Evolutionary conservation across 2,888 invertebrate species (phyloP).

Genomic region (Plebejus melissa): DNA sequence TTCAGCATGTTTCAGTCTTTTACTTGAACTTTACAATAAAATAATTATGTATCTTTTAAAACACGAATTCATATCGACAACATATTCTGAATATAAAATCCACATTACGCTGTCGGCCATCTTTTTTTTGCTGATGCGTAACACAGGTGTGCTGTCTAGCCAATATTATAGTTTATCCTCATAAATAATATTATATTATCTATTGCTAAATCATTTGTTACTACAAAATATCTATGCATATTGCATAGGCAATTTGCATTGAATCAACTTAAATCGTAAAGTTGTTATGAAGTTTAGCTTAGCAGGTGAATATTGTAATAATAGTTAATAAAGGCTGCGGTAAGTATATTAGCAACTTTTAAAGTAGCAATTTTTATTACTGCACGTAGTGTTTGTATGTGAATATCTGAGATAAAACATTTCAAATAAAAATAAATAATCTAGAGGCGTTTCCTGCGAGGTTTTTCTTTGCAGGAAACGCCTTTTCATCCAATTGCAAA

Average conservation of each 20-base stretch:
- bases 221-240: neutral
- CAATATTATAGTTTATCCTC: constrained; percentile 50
- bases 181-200: constrained; percentile 18
- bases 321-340: neutral
- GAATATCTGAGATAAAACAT: too few species aligned
- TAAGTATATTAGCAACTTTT: neutral
- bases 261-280: constrained; percentile 2
- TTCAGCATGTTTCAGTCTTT: too few species aligned
- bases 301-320: neutral
- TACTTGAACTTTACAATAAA: too few species aligned
- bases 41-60: too few species aligned
- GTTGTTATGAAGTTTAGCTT: neutral
- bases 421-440: too few species aligned
- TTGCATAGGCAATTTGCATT: constrained; percentile 1
- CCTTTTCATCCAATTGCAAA: too few species aligned
- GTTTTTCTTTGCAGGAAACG: too few species aligned
- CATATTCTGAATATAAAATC: constrained; percentile 33
- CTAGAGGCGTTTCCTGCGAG: too few species aligned
- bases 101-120: constrained; percentile 45
- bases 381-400: too few species aligned
- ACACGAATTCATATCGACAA: neutral
- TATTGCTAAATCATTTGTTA: constrained; percentile 4
- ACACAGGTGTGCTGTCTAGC: constrained; percentile 66
- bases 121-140: constrained; percentile 66
- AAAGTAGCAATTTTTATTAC: too few species aligned